Evolutionary conservation across 1,140 invertebrate genomes (phyloP).

Genomic region (Delia radicum): DNA sequence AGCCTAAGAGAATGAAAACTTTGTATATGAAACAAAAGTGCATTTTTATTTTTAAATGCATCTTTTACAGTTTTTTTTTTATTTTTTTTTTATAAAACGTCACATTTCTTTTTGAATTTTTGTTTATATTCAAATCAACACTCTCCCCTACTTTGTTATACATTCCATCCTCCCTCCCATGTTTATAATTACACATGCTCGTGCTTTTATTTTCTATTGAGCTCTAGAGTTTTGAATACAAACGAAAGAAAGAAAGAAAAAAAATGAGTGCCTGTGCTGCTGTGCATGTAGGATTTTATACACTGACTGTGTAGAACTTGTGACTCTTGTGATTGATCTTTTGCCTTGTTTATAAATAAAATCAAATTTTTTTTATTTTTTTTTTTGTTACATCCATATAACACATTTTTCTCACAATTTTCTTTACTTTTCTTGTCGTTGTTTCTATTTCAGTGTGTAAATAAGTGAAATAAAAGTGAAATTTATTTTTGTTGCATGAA

Average conservation of each 20-base stretch:
- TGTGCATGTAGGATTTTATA: background rate
- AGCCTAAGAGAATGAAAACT: background rate
- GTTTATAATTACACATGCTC: background rate
- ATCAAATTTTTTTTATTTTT: background rate
- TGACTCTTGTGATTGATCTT: constrained; percentile 22
- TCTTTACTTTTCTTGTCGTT: background rate
- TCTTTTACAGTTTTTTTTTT: background rate
- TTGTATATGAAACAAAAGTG: background rate
- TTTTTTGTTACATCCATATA: no score
- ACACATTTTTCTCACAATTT: background rate
- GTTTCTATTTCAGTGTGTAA: background rate
- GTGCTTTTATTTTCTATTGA: background rate
- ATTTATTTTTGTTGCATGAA: background rate
- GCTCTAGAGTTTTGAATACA: background rate
- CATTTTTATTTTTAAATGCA: background rate
- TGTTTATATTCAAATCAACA: background rate
- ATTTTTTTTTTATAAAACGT: background rate
- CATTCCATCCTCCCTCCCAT: background rate
- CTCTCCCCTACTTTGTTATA: background rate
- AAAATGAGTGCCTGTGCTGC: background rate
- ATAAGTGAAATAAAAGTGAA: background rate
- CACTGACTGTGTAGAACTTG: background rate
- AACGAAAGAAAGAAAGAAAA: background rate
- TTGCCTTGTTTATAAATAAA: constrained; percentile 22
- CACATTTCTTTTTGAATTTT: background rate